Evolutionary conservation across 2,888 invertebrate species (phyloP).

Genomic region (Deilephila porcellus): DNA sequence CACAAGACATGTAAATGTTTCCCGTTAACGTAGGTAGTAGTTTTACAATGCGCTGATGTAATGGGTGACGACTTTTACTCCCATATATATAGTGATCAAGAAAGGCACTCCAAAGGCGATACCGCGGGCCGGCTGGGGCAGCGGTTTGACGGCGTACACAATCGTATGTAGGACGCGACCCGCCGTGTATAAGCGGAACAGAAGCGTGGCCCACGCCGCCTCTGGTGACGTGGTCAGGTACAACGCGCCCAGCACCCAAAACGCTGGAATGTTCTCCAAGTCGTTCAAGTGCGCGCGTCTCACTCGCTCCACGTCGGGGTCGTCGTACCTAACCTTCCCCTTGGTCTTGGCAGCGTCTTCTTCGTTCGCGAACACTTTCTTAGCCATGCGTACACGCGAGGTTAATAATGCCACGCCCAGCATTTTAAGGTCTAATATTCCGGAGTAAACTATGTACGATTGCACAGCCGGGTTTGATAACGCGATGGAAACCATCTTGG

Average conservation of each 20-base stretch:
- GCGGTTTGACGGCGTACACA: slow-evolving; percentile 86
- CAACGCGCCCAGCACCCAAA: slow-evolving; percentile 83
- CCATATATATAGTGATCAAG: slow-evolving; percentile 67
- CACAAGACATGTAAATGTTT: no score
- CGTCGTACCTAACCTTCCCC: slow-evolving; percentile 64
- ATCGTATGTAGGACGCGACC: slow-evolving; percentile 85
- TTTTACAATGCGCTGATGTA: slow-evolving; percentile 52
- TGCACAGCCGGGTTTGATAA: slow-evolving; percentile 58
- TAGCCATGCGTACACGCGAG: slow-evolving; percentile 49
- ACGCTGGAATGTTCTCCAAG: slow-evolving; percentile 88
- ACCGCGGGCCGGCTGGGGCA: slow-evolving; percentile 82
- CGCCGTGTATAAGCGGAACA: slow-evolving; percentile 77
- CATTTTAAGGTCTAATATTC: slow-evolving; percentile 61
- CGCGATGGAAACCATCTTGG: slow-evolving; percentile 49
- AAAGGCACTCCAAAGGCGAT: slow-evolving; percentile 62
- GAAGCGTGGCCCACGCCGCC: slow-evolving; percentile 52
- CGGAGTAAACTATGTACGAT: slow-evolving; percentile 63
- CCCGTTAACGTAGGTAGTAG: no score
- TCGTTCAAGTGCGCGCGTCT: slow-evolving; percentile 88
- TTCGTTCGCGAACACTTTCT: slow-evolving; percentile 67
- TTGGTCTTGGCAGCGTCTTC: slow-evolving; percentile 58
- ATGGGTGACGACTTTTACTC: slow-evolving; percentile 57
- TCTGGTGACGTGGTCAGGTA: slow-evolving; percentile 85
- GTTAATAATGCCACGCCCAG: slow-evolving; percentile 57
- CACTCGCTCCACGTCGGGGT: slow-evolving; percentile 70